Evolutionary conservation across 2,797 vertebrate species (phyloP).

Genomic region (Limnodromus scolopaceus): DNA sequence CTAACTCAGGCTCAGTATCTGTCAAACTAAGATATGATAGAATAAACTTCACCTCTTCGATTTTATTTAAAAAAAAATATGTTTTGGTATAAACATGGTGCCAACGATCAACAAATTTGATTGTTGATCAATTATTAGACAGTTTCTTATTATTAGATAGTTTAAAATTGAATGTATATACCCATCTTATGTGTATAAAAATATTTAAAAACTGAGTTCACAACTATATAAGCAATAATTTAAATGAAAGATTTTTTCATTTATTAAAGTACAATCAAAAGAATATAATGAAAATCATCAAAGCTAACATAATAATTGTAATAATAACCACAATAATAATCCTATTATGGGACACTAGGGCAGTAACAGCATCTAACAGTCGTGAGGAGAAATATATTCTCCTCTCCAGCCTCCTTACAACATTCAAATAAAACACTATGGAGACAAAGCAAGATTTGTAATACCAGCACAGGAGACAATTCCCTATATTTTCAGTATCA

Average conservation of each 20-base stretch:
- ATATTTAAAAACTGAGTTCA: neutral
- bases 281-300: neutral
- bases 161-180: neutral
- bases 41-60: neutral
- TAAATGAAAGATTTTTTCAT: neutral
- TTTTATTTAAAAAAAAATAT: neutral
- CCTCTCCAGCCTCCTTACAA: neutral
- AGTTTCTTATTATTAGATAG: neutral
- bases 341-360: neutral
- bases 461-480: neutral
- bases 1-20: neutral
- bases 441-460: neutral
- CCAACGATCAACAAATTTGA: neutral
- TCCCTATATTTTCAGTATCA: neutral
- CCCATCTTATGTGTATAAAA: neutral
- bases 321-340: neutral
- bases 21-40: neutral
- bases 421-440: neutral
- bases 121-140: too few species aligned
- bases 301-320: neutral
- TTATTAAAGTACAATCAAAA: neutral
- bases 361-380: neutral
- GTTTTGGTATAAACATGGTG: neutral
- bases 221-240: neutral
- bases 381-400: neutral